phyloP scores from a whole-genome alignment of 1,140 invertebrate species.

The Vanessa atalanta region DNA sequence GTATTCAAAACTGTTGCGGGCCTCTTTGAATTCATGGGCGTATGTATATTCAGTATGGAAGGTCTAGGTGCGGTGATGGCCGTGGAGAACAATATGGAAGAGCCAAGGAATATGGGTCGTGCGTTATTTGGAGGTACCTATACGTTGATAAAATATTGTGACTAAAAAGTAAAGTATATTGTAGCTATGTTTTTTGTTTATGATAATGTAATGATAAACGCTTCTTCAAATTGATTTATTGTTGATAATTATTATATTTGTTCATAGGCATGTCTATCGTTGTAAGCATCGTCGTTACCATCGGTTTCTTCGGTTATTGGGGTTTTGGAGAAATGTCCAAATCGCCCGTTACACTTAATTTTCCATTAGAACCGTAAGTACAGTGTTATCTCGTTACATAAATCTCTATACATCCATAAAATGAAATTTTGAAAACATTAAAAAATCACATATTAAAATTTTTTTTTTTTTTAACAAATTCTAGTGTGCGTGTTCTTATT shows the following conservation, averaged over 20 bases:
- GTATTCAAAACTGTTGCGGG: slow-evolving; percentile 42
- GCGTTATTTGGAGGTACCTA: slow-evolving; percentile 46
- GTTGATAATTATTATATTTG: too few species aligned
- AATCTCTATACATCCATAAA: too few species aligned
- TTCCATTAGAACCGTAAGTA: slow-evolving; percentile 53
- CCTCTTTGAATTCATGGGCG: slow-evolving; percentile 52
- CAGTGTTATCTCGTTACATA: background rate
- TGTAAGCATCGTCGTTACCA: slow-evolving; percentile 44
- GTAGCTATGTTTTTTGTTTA: too few species aligned
- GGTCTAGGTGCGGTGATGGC: slow-evolving; percentile 52
- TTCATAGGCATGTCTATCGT: slow-evolving; percentile 49
- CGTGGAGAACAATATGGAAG: slow-evolving; percentile 59
- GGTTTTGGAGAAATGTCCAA: slow-evolving; percentile 53
- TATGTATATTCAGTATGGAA: slow-evolving; percentile 58
- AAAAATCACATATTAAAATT: too few species aligned
- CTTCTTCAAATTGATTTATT: too few species aligned
- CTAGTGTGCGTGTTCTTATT: too few species aligned
- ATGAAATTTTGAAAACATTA: too few species aligned
- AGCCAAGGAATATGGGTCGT: slow-evolving; percentile 48
- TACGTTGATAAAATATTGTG: too few species aligned
- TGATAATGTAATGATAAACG: too few species aligned
- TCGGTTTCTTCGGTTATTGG: slow-evolving; percentile 65
- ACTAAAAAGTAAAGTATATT: too few species aligned
- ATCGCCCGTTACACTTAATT: slow-evolving; percentile 58
- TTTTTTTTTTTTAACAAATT: too few species aligned